Conservation (phyloP, 2,797 vertebrate genomes). For the Coreius guichenoti region DNA sequence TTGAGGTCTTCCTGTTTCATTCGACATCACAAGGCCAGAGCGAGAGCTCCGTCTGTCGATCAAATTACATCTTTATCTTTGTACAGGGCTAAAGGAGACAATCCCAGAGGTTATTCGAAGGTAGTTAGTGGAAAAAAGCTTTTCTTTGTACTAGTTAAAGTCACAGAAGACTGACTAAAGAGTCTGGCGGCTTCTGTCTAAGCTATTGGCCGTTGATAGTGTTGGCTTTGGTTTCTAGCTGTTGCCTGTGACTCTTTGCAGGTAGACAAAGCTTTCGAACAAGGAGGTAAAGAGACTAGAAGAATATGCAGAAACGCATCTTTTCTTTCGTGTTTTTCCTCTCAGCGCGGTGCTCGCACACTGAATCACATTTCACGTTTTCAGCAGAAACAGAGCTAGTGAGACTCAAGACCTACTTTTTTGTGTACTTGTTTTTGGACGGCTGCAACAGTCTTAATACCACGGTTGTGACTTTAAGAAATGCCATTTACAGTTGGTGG, state of each 20-base stretch:
- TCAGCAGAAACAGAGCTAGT: constrained; percentile 90
- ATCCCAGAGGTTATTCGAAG: constrained; percentile 99
- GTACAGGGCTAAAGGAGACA: constrained; percentile 96
- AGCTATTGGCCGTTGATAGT: constrained; percentile 99
- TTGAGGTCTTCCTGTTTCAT: constrained; percentile 59
- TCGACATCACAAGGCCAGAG: constrained; percentile 65
- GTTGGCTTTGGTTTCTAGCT: constrained; percentile 99
- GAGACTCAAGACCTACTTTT: constrained; percentile 90
- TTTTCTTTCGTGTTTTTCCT: constrained; percentile 59
- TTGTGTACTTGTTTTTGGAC: constrained; percentile 59
- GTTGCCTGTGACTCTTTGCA: constrained; percentile 99
- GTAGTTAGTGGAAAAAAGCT: constrained; percentile 96
- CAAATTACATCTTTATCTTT: constrained; percentile 91
- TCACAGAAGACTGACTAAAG: constrained; percentile 96
- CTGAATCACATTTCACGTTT: constrained; percentile 89
- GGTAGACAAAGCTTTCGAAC: constrained; percentile 99
- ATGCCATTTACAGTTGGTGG: constrained; percentile 99
- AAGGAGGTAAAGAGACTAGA: constrained; percentile 98
- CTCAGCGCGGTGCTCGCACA: constrained; percentile 89
- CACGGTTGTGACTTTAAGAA: constrained; percentile 83
- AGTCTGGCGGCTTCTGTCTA: constrained; percentile 96
- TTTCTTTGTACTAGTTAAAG: constrained; percentile 99
- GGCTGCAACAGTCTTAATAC: constrained; percentile 94
- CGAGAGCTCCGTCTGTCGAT: constrained; percentile 80
- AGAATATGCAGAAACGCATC: constrained; percentile 96